Evolutionary conservation across 2,888 invertebrate species (phyloP).

Genomic region (Scaptomyza tumidula): DNA sequence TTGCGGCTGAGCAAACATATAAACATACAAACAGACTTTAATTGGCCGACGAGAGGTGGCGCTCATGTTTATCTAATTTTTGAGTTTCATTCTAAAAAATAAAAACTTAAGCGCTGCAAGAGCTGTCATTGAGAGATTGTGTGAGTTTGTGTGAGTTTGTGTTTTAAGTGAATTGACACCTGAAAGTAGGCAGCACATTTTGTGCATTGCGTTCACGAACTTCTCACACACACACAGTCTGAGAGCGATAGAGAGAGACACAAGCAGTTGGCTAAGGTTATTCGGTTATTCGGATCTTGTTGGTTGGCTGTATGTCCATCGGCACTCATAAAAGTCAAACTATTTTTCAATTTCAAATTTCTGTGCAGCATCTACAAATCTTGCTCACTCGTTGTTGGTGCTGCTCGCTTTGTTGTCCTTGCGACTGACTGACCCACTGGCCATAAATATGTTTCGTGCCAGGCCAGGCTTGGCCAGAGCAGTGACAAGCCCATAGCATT

Average conservation of each 20-base stretch:
- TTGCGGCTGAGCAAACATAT: conserved; percentile 57
- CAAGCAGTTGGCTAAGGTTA: conserved; percentile 27
- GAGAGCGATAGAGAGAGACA: conserved; percentile 1
- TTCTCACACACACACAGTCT: not conserved
- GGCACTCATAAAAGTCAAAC: conserved; percentile 79
- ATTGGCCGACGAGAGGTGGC: conserved; percentile 33
- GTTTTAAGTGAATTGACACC: conserved; percentile 27
- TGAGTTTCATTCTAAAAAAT: conserved; percentile 57
- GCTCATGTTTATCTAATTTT: conserved; percentile 40
- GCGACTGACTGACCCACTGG: conserved; percentile 71
- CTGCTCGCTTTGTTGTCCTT: conserved; percentile 36
- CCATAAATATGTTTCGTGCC: conserved; percentile 79
- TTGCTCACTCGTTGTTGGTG: conserved; percentile 56
- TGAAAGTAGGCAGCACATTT: conserved; percentile 48
- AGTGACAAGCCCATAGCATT: conserved; percentile 36
- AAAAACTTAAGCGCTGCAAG: conserved; percentile 32
- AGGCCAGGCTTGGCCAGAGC: conserved; percentile 42
- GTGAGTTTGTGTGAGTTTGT: not conserved
- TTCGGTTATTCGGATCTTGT: conserved; percentile 13
- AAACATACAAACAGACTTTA: conserved; percentile 6
- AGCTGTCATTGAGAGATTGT: not conserved
- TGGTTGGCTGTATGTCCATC: conserved; percentile 47
- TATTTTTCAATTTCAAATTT: conserved; percentile 81
- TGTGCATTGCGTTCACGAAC: conserved; percentile 44
- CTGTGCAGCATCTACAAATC: conserved; percentile 74